Evolutionary conservation across 2,888 invertebrate genomes (phyloP), one percentile per base, ranked within the genome.

Genomic region (Drosophila prostipennis): DNA sequence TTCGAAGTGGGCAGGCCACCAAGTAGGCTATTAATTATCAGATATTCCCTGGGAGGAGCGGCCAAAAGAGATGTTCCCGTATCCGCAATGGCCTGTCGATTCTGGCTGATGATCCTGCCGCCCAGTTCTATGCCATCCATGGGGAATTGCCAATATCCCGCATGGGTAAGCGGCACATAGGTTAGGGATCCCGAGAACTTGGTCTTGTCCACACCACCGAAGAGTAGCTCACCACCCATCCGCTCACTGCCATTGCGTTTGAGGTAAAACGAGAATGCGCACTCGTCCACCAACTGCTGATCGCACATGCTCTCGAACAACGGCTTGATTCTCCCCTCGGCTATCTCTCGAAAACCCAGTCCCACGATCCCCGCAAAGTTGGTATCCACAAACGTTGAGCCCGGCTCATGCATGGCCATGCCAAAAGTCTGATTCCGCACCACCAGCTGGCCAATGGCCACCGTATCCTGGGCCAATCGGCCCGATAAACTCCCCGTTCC

Each of bases 341-440:
- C 94, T 89, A 99, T 98, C 29, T 94, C 94, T 78, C 94, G 93
- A 92, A 96, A 98, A 2, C 94, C 98, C 95, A 98, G 95, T 74
- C 98, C 98, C 70, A 99, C 94, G 90, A 99, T 98, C 74, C 99
- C 98, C 92, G 99, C 99, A 92, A 99, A 99, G 93, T 98, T 98
- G 73, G 98, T 98, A 58, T 98, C 98, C 34, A 98, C 96, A 92
- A 99, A 99, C 19, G 97, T 96, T 34, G 95, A 92, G 69, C 99
- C 98, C 6, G 98, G 98, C 93, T 99, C 98, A 81, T 95, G 95
- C 74, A 96, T 92, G 7, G 98, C 99, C 93, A 98, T 98, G 13
- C 97, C 98, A 93, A 99, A 99, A 29, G 96, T 97, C 94, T 98
- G 97, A 68, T 93, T 92, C 80, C 93, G 92, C 57, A 98, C 95